Percentiles rank a stretch among this genome's conserved stretches.
phyloP scores from a whole-genome alignment of 2,888 invertebrate species.

The Scrobipalpa atriplicella region DNA sequence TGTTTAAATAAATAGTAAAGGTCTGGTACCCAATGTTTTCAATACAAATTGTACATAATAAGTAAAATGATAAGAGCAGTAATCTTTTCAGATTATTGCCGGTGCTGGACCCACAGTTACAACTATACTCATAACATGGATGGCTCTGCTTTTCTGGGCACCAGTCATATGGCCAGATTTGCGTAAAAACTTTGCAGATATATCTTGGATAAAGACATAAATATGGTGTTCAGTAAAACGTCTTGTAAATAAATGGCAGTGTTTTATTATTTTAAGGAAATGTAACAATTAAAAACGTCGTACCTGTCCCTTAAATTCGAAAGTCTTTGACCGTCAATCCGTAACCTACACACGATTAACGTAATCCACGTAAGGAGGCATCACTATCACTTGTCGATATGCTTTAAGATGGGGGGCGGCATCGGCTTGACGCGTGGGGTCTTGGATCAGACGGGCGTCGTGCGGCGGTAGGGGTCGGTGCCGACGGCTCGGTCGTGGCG shows the following conservation, averaged over 20 bases:
- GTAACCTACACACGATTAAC: background rate
- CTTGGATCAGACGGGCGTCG: slow-evolving; percentile 82
- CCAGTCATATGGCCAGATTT: slow-evolving; percentile 63
- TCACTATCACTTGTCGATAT: slow-evolving; percentile 79
- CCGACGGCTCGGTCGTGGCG: slow-evolving; percentile 76
- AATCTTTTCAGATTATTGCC: slow-evolving; percentile 55
- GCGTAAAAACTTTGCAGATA: background rate
- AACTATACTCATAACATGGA: slow-evolving; percentile 54
- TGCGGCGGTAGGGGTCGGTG: slow-evolving; percentile 82
- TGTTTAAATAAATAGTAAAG: too few species aligned
- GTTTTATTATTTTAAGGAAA: slow-evolving; percentile 72
- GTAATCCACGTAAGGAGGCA: slow-evolving; percentile 45
- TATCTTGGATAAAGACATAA: background rate
- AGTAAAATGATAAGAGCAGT: background rate
- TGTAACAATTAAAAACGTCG: slow-evolving; percentile 75
- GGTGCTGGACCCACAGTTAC: slow-evolving; percentile 56
- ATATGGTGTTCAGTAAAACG: background rate
- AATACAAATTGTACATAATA: background rate
- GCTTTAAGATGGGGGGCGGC: slow-evolving; percentile 63
- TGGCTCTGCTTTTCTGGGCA: slow-evolving; percentile 48
- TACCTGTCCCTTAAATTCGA: slow-evolving; percentile 33
- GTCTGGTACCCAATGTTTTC: background rate
- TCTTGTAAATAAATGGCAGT: slow-evolving; percentile 75
- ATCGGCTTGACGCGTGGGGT: slow-evolving; percentile 43
- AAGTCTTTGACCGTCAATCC: slow-evolving; percentile 22